phyloP scores from a whole-genome alignment of 2,888 invertebrate species.

The Dysmachus trigonus region DNA sequence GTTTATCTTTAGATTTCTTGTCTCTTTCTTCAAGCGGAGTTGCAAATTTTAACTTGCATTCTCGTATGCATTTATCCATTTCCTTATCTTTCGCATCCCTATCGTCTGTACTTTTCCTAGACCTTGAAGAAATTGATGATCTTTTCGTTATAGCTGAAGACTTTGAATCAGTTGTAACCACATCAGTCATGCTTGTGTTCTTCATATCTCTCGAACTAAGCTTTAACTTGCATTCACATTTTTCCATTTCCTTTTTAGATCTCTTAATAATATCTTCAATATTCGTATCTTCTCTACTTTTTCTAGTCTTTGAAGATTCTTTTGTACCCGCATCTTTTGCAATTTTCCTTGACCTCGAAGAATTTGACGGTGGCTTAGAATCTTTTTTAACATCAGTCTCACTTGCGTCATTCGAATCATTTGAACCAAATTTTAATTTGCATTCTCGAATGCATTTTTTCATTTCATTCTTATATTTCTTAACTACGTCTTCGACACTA shows the following conservation, averaged over 20 bases:
- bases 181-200: neutral
- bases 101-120: neutral
- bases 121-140: neutral
- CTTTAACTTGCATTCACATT: neutral
- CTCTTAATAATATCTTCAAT: neutral
- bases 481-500: neutral
- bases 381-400: too few relatives aligned
- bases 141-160: neutral
- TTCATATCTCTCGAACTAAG: neutral
- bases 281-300: too few relatives aligned
- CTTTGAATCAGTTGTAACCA: neutral
- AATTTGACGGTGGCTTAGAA: too few relatives aligned
- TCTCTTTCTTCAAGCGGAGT: too few relatives aligned
- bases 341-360: too few relatives aligned
- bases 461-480: neutral
- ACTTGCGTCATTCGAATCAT: too few relatives aligned
- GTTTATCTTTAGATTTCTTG: neutral
- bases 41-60: neutral
- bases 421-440: too few relatives aligned
- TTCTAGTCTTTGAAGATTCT: too few relatives aligned
- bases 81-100: neutral
- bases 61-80: neutral
- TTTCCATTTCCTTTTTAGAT: neutral
- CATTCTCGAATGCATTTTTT: neutral
- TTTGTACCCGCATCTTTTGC: too few relatives aligned